phyloP scores from a whole-genome alignment of 2,888 invertebrate genomes.

The Octonoba sinensis region DNA sequence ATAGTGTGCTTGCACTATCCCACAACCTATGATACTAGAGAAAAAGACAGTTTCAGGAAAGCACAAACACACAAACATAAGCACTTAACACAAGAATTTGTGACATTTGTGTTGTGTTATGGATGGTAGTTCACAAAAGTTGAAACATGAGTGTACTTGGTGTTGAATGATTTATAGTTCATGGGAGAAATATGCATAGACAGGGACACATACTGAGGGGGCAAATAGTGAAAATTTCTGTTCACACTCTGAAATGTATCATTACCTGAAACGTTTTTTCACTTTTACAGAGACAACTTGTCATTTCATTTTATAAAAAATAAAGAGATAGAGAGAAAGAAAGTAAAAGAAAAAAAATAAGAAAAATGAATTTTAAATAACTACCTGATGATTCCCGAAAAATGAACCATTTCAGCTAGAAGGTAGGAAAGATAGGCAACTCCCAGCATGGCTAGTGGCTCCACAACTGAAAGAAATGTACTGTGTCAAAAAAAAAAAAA shows the following conservation, averaged over 20 bases:
- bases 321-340: background rate
- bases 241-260: too few relatives aligned
- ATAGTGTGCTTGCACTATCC: slow-evolving; percentile 75
- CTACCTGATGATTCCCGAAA: slow-evolving; percentile 75
- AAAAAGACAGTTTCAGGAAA: background rate
- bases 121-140: too few relatives aligned
- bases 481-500: too few relatives aligned
- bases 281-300: background rate
- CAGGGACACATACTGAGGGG: too few relatives aligned
- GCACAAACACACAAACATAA: background rate
- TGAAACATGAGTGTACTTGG: too few relatives aligned
- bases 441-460: slow-evolving; percentile 74
- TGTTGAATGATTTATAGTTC: too few relatives aligned
- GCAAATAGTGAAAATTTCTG: too few relatives aligned
- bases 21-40: slow-evolving; percentile 74
- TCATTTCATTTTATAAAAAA: background rate
- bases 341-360: background rate
- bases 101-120: too few relatives aligned
- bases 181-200: too few relatives aligned
- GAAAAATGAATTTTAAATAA: background rate
- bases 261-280: too few relatives aligned
- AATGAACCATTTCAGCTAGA: slow-evolving; percentile 75
- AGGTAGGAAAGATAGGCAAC: slow-evolving; percentile 75
- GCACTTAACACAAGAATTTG: background rate
- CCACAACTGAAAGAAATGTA: slow-evolving; percentile 72